Evolutionary conservation across 2,113 vertebrate genomes (phyloP).

Genomic region (Trinectes maculatus): DNA sequence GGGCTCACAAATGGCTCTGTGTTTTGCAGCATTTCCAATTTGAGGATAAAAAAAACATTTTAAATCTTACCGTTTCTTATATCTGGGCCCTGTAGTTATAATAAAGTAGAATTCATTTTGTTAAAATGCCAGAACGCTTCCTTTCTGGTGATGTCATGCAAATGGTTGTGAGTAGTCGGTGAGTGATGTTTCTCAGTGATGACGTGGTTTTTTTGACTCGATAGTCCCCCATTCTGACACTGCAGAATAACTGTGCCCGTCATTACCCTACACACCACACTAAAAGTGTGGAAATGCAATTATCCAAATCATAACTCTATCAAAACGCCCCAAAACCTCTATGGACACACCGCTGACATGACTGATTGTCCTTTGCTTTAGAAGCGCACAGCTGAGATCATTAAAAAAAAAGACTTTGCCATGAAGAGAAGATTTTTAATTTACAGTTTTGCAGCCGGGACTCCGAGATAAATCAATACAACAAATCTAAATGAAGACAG

Average conservation of each 20-base stretch:
- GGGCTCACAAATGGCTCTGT: background rate
- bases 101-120: too few species aligned
- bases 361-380: background rate
- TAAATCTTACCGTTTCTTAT: too few species aligned
- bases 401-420: background rate
- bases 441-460: constrained; percentile 8
- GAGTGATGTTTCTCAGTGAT: too few species aligned
- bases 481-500: constrained; percentile 26
- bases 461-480: constrained; percentile 18
- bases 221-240: too few species aligned
- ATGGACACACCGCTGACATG: background rate
- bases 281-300: background rate
- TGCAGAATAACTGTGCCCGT: too few species aligned
- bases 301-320: background rate
- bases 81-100: background rate
- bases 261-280: too few species aligned
- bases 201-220: too few species aligned
- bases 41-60: background rate
- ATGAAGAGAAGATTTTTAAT: background rate
- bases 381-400: background rate
- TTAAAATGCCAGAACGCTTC: too few species aligned
- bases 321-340: background rate
- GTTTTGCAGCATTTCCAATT: background rate
- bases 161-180: too few species aligned
- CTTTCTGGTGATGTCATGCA: too few species aligned